Base-by-base conservation (phyloP, 1,140 invertebrate genomes). In the Cheumatopsyche charites region DNA sequence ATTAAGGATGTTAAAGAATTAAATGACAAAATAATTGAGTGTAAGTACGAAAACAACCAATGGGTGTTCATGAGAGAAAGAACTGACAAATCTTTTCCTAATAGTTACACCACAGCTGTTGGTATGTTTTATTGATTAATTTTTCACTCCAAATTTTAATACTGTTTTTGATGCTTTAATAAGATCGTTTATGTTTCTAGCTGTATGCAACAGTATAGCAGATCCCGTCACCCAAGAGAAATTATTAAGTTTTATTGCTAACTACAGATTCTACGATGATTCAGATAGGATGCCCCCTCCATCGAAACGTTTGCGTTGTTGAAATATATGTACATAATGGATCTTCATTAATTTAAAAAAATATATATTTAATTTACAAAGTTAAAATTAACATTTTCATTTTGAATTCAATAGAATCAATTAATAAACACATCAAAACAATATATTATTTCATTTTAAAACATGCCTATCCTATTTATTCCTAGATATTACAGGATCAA, bases 1-100 rank as follows among this genome's bases (percentile, higher is more conserved):
- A 90, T 86, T 0, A 96, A 94, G 81, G 85, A 87, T 0, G 78
- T 98, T 0, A 91, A 90, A 74, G 86, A 93, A 58, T 83, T 95
- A 43, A 87, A 99, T 82, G 92, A 92, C 75, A 98, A 98, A 84
- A 99, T 99, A 55, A 91, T 99, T 43, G 98, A 99, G 85, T 99
- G 98, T 82, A 93, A 91, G 78, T 90, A 83, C 77, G 88, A 91
- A 41, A 86, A 90, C 52, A 84, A 86, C 29, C 81, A 88, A 71
- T 99, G 98, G 98, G 87, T 92, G 49, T 98, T 97, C 79, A 96
- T 99, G 94, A 87, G 97, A 62, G 94, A 97, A 81, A 86, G 98
- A 78, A 97, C 92, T 0, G 98, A 99, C 81, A 99, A 99, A 84
- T 96, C 94, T 0, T 95, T 92, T 83, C 97, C 98, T 0, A 99